Evolutionary conservation across 2,113 vertebrate species (phyloP).

Genomic region (Plecotus auritus): DNA sequence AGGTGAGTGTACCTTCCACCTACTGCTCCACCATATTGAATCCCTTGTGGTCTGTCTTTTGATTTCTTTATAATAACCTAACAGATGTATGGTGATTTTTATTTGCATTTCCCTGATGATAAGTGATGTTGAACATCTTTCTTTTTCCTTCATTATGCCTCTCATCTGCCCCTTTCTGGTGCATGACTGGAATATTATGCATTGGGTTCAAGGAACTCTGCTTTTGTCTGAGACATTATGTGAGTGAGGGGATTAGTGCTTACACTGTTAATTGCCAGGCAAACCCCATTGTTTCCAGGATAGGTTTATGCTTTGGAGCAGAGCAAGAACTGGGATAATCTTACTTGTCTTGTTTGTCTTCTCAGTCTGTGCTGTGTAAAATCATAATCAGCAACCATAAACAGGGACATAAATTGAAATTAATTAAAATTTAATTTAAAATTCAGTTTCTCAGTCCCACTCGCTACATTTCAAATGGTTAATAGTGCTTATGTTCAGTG

Average conservation of each 20-base stretch:
- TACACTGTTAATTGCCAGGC: neutral
- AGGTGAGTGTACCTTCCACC: neutral
- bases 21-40: neutral
- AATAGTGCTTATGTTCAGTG: neutral
- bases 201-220: neutral
- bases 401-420: neutral
- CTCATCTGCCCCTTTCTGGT: no score
- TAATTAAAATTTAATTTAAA: constrained; percentile 22
- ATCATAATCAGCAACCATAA: neutral
- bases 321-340: neutral
- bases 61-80: neutral
- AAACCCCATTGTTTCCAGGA: neutral
- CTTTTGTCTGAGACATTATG: neutral
- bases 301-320: neutral
- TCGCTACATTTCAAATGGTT: neutral
- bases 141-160: neutral
- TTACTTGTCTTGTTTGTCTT: neutral
- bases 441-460: neutral
- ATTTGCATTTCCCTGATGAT: neutral
- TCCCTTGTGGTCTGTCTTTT: neutral
- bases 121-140: neutral
- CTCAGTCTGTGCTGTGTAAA: neutral
- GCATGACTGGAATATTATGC: neutral
- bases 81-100: neutral
- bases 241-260: neutral